phyloP scores from a whole-genome alignment of 2,797 vertebrate genomes.

The Mustela erminea region DNA sequence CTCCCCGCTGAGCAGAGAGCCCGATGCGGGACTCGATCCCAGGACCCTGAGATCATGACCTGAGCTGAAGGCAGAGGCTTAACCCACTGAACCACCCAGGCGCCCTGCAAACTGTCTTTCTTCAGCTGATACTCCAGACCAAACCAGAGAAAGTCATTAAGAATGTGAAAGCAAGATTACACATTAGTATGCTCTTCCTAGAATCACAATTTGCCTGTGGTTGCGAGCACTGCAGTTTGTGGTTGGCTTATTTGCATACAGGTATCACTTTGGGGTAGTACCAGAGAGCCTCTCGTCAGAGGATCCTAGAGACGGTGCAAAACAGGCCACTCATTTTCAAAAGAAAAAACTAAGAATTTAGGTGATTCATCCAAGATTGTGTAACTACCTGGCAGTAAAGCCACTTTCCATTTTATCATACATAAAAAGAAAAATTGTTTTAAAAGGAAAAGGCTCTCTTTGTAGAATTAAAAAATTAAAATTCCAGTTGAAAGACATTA shows the following conservation, averaged over 20 bases:
- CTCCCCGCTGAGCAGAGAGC: no score
- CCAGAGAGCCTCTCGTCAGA: neutral
- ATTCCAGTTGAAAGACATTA: neutral
- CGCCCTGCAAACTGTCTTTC: neutral
- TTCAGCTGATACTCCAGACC: neutral
- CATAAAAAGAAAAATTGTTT: neutral
- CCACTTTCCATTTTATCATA: neutral
- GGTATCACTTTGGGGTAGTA: slow-evolving; percentile 11
- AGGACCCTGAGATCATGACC: no score
- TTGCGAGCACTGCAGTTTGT: slow-evolving; percentile 58
- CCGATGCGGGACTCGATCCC: no score
- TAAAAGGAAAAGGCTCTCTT: slow-evolving; percentile 1
- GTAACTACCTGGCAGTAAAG: neutral
- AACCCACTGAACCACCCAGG: no score
- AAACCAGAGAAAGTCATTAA: slow-evolving; percentile 13
- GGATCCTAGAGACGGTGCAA: neutral
- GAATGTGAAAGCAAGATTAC: neutral
- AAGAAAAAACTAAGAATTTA: slow-evolving; percentile 15
- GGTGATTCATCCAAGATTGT: neutral
- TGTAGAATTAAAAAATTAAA: slow-evolving; percentile 31
- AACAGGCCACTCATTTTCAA: slow-evolving; percentile 43
- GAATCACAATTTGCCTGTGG: slow-evolving; percentile 79
- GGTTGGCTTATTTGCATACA: slow-evolving; percentile 72
- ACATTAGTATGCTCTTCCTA: slow-evolving; percentile 37
- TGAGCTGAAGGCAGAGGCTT: no score